Conservation (phyloP, 2,113 vertebrate species). For the Rhombomys opimus region DNA sequence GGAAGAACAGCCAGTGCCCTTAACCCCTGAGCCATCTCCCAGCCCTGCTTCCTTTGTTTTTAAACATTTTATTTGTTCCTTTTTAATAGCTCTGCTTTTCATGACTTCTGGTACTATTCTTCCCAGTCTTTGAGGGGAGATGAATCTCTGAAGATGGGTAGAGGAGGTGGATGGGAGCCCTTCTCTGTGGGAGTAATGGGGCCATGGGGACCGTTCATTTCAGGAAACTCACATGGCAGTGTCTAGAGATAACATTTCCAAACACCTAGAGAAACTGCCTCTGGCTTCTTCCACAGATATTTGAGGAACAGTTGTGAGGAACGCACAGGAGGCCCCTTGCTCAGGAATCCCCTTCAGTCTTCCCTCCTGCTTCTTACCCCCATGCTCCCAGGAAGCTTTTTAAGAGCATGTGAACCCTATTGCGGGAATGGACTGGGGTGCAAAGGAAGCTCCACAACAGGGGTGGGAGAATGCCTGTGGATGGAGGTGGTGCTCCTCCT, state of each 20-base stretch:
- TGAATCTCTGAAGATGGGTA: neutral
- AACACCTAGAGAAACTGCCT: neutral
- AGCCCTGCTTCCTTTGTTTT: neutral
- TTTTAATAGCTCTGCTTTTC: neutral
- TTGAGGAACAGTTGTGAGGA: neutral
- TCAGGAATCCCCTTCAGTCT: fast-evolving
- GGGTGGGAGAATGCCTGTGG: no score
- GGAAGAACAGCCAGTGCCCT: no score
- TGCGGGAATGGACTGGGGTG: no score
- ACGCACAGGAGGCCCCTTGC: neutral
- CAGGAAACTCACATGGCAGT: fast-evolving
- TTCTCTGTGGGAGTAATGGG: neutral
- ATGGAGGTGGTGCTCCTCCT: fast-evolving
- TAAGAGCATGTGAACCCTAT: neutral
- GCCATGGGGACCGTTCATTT: no score
- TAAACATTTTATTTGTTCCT: neutral
- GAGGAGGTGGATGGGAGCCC: neutral
- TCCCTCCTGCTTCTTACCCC: neutral
- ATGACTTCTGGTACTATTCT: neutral
- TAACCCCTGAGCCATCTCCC: no score
- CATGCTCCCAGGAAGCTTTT: neutral
- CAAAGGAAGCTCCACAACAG: neutral
- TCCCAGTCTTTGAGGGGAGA: neutral
- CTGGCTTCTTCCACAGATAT: neutral
- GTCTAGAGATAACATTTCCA: neutral